Evolutionary conservation across 1,140 invertebrate genomes (phyloP).

Genomic region (Cecropterus lyciades): DNA sequence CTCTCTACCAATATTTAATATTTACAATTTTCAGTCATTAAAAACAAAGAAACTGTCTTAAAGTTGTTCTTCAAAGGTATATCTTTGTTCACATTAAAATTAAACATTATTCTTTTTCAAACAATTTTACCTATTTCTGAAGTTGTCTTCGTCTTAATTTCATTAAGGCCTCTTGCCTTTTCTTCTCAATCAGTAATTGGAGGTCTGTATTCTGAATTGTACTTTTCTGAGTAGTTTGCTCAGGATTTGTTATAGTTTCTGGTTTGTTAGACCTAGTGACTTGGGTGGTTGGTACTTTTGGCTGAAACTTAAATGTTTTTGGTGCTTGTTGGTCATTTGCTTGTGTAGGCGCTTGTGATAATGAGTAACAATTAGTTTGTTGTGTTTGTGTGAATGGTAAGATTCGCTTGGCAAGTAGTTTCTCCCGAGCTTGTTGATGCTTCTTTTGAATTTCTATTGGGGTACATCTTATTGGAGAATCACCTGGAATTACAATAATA

Average conservation of each 20-base stretch:
- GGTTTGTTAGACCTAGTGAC: constrained; percentile 2
- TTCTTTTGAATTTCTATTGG: constrained; percentile 76
- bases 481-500: constrained; percentile 40
- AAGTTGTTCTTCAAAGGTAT: neutral
- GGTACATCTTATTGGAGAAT: constrained; percentile 69
- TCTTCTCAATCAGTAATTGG: constrained; percentile 69
- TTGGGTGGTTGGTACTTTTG: constrained; percentile 45
- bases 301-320: constrained; percentile 51
- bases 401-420: constrained; percentile 69
- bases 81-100: neutral
- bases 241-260: constrained; percentile 15
- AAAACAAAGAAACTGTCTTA: neutral
- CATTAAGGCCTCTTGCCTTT: constrained; percentile 76
- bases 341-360: constrained; percentile 29
- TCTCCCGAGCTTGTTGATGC: constrained; percentile 70
- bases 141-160: constrained; percentile 62
- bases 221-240: constrained; percentile 31
- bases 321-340: constrained; percentile 11
- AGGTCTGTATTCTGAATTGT: constrained; percentile 46
- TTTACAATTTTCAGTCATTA: neutral
- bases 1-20: neutral
- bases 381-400: constrained; percentile 60
- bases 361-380: neutral
- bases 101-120: constrained; percentile 21
- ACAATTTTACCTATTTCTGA: constrained; percentile 31